A percentile compares a stretch with the other conserved stretches of the same genome.
phyloP scores from a whole-genome alignment of 1,140 invertebrate species.

The Drosophila orena region DNA sequence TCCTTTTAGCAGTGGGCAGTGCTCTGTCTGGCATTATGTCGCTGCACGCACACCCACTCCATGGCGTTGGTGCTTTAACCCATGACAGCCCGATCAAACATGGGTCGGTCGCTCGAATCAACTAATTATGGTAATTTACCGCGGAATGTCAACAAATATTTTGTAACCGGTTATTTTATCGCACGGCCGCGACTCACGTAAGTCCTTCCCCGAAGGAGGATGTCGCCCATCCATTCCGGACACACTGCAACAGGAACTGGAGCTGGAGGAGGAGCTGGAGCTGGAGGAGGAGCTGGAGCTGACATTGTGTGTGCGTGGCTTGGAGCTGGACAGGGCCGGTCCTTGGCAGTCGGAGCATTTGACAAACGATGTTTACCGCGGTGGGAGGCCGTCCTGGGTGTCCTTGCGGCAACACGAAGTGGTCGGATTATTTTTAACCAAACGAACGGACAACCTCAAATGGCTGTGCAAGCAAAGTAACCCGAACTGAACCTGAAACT shows the following conservation, averaged over 20 bases:
- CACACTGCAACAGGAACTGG: conserved; percentile 27
- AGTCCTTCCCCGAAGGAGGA: conserved; percentile 17
- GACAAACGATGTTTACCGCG: conserved; percentile 80
- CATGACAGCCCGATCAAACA: conserved; percentile 59
- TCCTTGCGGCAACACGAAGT: conserved; percentile 61
- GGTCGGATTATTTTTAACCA: conserved; percentile 79
- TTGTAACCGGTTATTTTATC: conserved; percentile 69
- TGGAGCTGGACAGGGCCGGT: conserved; percentile 23
- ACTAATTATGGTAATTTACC: conserved; percentile 82
- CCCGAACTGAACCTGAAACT: conserved; percentile 46
- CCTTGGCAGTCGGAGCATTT: conserved; percentile 63
- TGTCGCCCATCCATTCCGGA: not conserved
- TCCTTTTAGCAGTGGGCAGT: conserved; percentile 72
- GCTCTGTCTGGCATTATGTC: conserved; percentile 59
- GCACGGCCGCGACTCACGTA: conserved; percentile 53
- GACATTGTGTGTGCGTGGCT: conserved; percentile 1
- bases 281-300: not conserved
- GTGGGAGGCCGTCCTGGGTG: conserved; percentile 38
- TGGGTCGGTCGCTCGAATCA: conserved; percentile 72
- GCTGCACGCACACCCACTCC: conserved; percentile 33
- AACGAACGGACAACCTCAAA: conserved; percentile 47
- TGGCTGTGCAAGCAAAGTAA: conserved; percentile 55
- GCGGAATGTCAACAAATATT: conserved; percentile 82
- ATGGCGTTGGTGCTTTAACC: no score
- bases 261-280: not conserved